phyloP scores from a whole-genome alignment of 2,888 invertebrate species.

The Endomychus coccineus region DNA sequence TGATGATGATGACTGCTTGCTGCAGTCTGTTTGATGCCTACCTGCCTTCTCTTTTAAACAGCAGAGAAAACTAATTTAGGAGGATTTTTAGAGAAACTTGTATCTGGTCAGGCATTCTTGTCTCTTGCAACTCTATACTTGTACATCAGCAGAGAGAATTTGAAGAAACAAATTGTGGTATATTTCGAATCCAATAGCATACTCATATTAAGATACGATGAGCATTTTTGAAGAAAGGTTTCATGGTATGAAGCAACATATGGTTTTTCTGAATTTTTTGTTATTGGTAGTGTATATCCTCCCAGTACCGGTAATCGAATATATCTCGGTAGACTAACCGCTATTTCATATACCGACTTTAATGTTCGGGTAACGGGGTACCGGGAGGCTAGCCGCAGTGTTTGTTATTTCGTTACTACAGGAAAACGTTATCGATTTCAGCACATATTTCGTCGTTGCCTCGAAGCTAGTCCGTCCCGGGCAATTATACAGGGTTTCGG shows the following conservation, averaged over 20 bases:
- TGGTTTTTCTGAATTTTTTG: too few species aligned
- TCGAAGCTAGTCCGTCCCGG: slow-evolving; percentile 87
- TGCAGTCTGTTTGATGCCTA: too few species aligned
- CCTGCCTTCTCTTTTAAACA: too few species aligned
- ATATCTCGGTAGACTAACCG: background rate
- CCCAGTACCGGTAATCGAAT: background rate
- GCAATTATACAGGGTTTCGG: slow-evolving; percentile 81
- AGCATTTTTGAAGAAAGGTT: background rate
- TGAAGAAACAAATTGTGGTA: too few species aligned
- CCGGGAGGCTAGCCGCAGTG: background rate
- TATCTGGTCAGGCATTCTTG: too few species aligned
- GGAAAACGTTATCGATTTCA: slow-evolving; percentile 43
- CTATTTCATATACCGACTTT: background rate
- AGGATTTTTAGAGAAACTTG: too few species aligned
- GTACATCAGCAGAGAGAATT: too few species aligned
- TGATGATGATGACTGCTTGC: too few species aligned
- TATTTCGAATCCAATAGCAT: too few species aligned
- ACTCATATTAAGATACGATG: background rate
- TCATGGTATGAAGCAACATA: too few species aligned
- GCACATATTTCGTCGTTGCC: slow-evolving; percentile 88
- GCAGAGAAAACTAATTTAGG: too few species aligned
- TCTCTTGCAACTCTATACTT: too few species aligned
- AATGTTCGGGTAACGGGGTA: slow-evolving; percentile 4
- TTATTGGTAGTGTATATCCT: background rate
- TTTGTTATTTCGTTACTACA: background rate